Evolutionary conservation across 2,888 invertebrate genomes (phyloP), one percentile per base, ranked within the genome.

Genomic region (Lordiphosa andalusiaca): DNA sequence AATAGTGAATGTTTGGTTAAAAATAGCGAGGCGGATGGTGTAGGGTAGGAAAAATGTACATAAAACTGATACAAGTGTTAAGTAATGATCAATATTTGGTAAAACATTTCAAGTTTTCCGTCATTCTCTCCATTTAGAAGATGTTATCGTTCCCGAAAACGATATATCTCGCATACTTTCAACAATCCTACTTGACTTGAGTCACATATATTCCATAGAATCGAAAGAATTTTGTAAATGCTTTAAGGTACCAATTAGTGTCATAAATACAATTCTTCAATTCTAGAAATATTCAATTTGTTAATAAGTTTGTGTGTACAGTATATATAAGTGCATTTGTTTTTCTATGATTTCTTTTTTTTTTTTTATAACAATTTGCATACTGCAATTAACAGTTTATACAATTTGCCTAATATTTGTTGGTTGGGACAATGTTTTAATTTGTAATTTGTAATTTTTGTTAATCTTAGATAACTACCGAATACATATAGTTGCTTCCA

Each of bases 201-300:
- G 16, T 44, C 25, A 25, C 25, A 25, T 25, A 25, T 25, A 7
- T 25, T 25, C 7, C 7, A 25, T 25, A 25, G 30, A 39, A 54
- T 65, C 49, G 56, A 68, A 59, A 69, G 66, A 38, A 35, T 51
- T 64, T 52, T 69, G 57, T 83, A 69, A 83, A 69, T 83, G 70
- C 63, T 66, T 65, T 19, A 69, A 75, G 80, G 73, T 80, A 75
- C 76, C 67, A 65, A 60, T 69, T 51, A 59, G 49, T 69, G 52
- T 64, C 42, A 53, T 49, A 53, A 71, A 64, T 69, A 57, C 51
- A 68, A 66, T 69, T 63, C 13, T 60, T 48, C 61, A 66, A 54
- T 57, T 41, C 53, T 63, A 16, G 40, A n/a, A 56, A 69, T 68
- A 52, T 52, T 65, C 42, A 62, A 73, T 62, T 64, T 30, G 57